Percentiles rank a stretch among this genome's conserved stretches.
Conservation (phyloP, 2,113 vertebrate genomes). For the Trichomycterus rosablanca region DNA sequence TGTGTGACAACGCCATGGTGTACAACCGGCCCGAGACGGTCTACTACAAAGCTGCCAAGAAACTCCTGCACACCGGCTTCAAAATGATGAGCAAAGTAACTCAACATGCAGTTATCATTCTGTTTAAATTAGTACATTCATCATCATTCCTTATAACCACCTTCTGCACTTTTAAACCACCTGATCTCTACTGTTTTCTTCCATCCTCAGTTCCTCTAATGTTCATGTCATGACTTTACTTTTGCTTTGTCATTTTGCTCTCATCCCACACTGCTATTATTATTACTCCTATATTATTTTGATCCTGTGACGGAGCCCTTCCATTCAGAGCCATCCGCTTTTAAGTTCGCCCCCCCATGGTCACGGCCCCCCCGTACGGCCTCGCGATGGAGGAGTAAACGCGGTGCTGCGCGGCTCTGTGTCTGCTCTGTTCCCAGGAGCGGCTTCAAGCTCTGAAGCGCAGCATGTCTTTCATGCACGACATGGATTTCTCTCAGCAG, state of each 20-base stretch:
- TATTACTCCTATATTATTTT: background rate
- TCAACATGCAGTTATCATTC: background rate
- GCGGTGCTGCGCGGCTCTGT: constrained; percentile 67
- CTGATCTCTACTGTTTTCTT: background rate
- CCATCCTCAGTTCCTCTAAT: background rate
- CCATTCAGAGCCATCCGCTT: constrained; percentile 12
- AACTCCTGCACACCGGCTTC: constrained; percentile 95
- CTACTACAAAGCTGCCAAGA: constrained; percentile 98
- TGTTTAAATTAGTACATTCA: background rate
- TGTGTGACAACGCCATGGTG: constrained; percentile 99
- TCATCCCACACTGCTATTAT: background rate
- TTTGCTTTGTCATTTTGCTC: background rate
- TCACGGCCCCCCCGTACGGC: constrained; percentile 52
- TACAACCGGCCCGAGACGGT: constrained; percentile 98
- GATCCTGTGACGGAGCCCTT: background rate
- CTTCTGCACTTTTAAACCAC: background rate
- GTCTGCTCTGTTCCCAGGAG: constrained; percentile 85
- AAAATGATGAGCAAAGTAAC: constrained; percentile 99
- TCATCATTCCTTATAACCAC: background rate
- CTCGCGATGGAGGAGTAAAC: constrained; percentile 67
- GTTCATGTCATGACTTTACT: background rate
- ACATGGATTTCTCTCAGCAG: constrained; percentile 98
- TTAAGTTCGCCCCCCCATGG: constrained; percentile 39
- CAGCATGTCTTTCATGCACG: constrained; percentile 99
- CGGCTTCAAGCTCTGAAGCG: constrained; percentile 96